A percentile compares a stretch with the other conserved stretches of the same genome.
These are phyloP conservation scores for Hypomesus transpacificus DNA, from an alignment of 2,113 vertebrate species.

Conservation along the genomic window DNA sequence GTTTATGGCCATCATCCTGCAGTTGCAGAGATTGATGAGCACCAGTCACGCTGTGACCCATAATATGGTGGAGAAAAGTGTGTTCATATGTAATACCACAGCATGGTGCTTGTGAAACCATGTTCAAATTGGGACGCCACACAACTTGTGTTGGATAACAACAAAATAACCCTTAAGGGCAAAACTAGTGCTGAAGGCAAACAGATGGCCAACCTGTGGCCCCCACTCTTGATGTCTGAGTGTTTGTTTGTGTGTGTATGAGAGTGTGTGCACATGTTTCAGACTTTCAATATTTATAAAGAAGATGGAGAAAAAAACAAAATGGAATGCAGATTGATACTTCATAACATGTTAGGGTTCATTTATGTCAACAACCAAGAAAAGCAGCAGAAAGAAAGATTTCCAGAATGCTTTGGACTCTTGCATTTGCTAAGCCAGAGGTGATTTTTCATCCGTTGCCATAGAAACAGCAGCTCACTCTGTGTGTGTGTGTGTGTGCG, in stretches of 20 bases:
- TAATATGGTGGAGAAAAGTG: constrained; percentile 14
- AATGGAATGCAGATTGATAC: neutral
- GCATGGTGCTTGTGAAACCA: neutral
- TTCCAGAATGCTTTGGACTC: constrained; percentile 39
- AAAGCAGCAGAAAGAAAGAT: constrained; percentile 27
- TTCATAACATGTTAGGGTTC: too few species aligned
- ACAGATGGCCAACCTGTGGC: constrained; percentile 8
- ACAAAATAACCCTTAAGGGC: neutral
- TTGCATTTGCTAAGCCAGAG: constrained; percentile 41
- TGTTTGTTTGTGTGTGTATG: constrained; percentile 24
- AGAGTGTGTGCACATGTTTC: constrained; percentile 22
- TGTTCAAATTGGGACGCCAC: neutral
- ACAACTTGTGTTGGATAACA: neutral
- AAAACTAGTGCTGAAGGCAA: neutral
- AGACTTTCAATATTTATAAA: neutral
- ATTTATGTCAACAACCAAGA: too few species aligned
- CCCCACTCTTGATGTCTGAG: neutral
- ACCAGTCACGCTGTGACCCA: constrained; percentile 45
- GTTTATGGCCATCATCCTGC: neutral
- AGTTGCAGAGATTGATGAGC: constrained; percentile 27
- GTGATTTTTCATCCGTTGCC: constrained; percentile 9
- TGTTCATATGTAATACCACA: constrained; percentile 3
- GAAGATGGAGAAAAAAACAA: constrained; percentile 12
- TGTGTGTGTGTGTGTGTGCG: constrained; percentile 8
- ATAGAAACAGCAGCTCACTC: neutral